Percentiles rank a stretch among this genome's conserved stretches.
Conservation (phyloP, 2,888 invertebrate species). For the Geotrupes spiniger region DNA sequence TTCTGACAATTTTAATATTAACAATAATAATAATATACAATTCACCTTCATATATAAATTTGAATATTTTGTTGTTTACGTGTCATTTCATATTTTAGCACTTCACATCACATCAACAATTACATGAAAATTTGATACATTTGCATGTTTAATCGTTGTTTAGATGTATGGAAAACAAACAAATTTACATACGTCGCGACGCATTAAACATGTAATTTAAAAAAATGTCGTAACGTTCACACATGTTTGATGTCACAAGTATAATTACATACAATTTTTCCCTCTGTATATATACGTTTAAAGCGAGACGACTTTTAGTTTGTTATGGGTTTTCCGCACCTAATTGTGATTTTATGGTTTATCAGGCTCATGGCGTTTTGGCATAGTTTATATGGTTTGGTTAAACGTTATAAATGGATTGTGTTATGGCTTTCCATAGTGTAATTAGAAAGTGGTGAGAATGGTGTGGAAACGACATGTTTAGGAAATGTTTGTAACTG, state of each 20-base stretch:
- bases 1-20: too few relatives aligned
- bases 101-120: too few relatives aligned
- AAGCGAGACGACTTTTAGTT: conserved; percentile 3
- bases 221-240: conserved; percentile 4
- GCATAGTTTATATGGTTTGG: conserved; percentile 51
- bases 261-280: conserved; percentile 10
- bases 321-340: conserved; percentile 23
- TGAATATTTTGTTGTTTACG: neutral
- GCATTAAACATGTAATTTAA: too few relatives aligned
- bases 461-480: conserved; percentile 33
- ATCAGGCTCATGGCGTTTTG: conserved; percentile 51
- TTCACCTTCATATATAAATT: conserved; percentile 5
- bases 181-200: too few relatives aligned
- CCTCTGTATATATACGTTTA: conserved; percentile 8
- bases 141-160: too few relatives aligned
- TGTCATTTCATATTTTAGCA: conserved; percentile 3
- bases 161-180: too few relatives aligned
- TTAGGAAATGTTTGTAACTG: conserved; percentile 26
- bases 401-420: conserved; percentile 48
- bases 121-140: too few relatives aligned
- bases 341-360: conserved; percentile 51
- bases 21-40: neutral
- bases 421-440: conserved; percentile 42
- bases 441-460: conserved; percentile 36
- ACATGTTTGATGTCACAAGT: conserved; percentile 8